phyloP scores from a whole-genome alignment of 2,113 vertebrate species.

The Neoarius graeffei region DNA sequence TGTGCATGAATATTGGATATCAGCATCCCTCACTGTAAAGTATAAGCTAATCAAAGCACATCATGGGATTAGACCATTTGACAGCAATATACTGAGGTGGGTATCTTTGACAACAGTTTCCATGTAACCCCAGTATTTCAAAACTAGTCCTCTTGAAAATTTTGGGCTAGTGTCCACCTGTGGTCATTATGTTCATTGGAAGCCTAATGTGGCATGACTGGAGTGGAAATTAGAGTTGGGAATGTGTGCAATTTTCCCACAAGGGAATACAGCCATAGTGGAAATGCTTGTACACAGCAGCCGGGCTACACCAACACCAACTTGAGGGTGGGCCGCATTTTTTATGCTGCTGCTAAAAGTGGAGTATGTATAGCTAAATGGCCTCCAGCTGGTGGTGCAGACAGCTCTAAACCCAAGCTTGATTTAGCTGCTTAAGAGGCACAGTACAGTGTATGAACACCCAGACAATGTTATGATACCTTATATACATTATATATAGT shows the following conservation, averaged over 20 bases:
- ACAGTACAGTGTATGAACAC: slow-evolving; percentile 14
- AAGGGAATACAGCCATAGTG: slow-evolving; percentile 28
- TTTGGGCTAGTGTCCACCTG: slow-evolving; percentile 14
- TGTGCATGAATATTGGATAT: not conserved
- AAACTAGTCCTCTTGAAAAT: not conserved
- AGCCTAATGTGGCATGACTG: slow-evolving; percentile 24
- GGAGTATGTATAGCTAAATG: slow-evolving; percentile 41
- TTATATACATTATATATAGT: not conserved
- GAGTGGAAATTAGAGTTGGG: slow-evolving; percentile 27
- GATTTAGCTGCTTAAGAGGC: slow-evolving; percentile 38
- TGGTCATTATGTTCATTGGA: slow-evolving; percentile 9
- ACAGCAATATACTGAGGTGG: not conserved
- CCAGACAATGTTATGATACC: not conserved
- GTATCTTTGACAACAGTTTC: not conserved
- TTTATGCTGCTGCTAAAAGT: slow-evolving; percentile 28
- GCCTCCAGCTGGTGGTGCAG: slow-evolving; percentile 53
- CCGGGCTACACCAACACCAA: not conserved
- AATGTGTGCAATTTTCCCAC: slow-evolving; percentile 43
- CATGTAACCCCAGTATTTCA: not conserved
- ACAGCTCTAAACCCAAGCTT: slow-evolving; percentile 38
- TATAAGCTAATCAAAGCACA: slow-evolving; percentile 1
- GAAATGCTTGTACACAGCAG: slow-evolving; percentile 34
- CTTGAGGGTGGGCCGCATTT: slow-evolving; percentile 37
- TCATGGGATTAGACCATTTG: not conserved
- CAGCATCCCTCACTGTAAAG: not conserved